phyloP scores from a whole-genome alignment of 2,113 vertebrate species.

The Girardinichthys multiradiatus region DNA sequence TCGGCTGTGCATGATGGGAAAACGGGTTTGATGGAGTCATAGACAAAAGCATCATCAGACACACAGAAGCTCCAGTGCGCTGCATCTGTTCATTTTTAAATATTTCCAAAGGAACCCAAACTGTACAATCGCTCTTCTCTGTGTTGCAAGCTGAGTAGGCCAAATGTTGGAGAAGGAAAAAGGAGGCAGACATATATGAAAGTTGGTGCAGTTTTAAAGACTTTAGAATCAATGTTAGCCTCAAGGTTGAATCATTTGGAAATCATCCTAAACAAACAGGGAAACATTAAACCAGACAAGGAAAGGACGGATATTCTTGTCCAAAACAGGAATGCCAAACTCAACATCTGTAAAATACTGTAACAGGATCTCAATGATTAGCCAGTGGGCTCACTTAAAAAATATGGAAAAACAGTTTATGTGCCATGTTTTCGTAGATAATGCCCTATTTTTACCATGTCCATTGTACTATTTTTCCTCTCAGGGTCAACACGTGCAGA shows the following conservation, averaged over 20 bases:
- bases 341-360: constrained; percentile 42
- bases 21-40: constrained; percentile 55
- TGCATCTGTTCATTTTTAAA: constrained; percentile 77
- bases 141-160: constrained; percentile 55
- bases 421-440: constrained; percentile 27
- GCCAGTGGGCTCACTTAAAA: constrained; percentile 18
- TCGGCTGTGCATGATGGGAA: constrained; percentile 66
- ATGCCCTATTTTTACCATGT: constrained; percentile 35
- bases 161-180: constrained; percentile 53
- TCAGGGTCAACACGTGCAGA: constrained; percentile 41
- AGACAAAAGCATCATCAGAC: constrained; percentile 35
- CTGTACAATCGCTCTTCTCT: constrained; percentile 54
- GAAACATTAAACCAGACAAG: constrained; percentile 44
- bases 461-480: constrained; percentile 51
- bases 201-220: constrained; percentile 13
- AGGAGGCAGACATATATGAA: constrained; percentile 16
- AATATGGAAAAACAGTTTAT: constrained; percentile 22
- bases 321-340: constrained; percentile 38
- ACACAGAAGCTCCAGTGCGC: constrained; percentile 71
- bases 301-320: constrained; percentile 41
- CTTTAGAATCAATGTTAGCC: constrained; percentile 10
- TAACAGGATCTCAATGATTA: constrained; percentile 41
- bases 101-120: constrained; percentile 70
- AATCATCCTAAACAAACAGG: constrained; percentile 24
- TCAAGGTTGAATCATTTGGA: constrained; percentile 17